A percentile compares a stretch with the other conserved stretches of the same genome.
Conservation (phyloP, 2,888 invertebrate species). For the Strigamia crassipes region DNA sequence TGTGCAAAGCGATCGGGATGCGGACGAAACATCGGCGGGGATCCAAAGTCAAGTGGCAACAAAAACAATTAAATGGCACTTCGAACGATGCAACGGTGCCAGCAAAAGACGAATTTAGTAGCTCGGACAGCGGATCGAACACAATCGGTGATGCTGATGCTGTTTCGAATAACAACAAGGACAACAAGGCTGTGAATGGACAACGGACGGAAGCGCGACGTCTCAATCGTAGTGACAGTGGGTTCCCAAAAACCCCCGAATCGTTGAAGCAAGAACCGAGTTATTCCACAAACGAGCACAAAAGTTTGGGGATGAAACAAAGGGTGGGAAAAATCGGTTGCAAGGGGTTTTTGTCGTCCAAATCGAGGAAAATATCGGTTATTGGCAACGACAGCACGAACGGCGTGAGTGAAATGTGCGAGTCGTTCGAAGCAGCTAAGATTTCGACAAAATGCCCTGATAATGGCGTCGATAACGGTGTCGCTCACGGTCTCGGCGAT, state of each 20-base stretch:
- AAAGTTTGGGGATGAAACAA: not conserved
- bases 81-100: not conserved
- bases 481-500: not conserved
- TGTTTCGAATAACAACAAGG: not conserved
- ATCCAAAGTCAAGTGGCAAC: not conserved
- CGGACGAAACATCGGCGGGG: slow-evolving; percentile 22
- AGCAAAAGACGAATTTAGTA: not conserved
- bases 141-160: not conserved
- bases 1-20: not conserved
- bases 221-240: not conserved
- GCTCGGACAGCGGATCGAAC: slow-evolving; percentile 4
- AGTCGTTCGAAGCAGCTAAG: not conserved
- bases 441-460: not conserved
- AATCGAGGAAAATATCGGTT: not conserved
- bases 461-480: not conserved
- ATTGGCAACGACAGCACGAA: not conserved
- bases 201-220: not conserved
- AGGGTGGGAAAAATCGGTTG: not conserved
- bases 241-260: not conserved
- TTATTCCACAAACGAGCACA: not conserved
- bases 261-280: not conserved
- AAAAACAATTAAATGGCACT: slow-evolving; percentile 3
- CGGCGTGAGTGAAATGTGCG: not conserved
- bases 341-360: not conserved
- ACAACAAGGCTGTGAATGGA: not conserved